Percentiles rank a stretch among this genome's conserved stretches.
Evolutionary conservation across 2,797 vertebrate genomes (phyloP).

Genomic region (Ctenopoma kingsleyae): DNA sequence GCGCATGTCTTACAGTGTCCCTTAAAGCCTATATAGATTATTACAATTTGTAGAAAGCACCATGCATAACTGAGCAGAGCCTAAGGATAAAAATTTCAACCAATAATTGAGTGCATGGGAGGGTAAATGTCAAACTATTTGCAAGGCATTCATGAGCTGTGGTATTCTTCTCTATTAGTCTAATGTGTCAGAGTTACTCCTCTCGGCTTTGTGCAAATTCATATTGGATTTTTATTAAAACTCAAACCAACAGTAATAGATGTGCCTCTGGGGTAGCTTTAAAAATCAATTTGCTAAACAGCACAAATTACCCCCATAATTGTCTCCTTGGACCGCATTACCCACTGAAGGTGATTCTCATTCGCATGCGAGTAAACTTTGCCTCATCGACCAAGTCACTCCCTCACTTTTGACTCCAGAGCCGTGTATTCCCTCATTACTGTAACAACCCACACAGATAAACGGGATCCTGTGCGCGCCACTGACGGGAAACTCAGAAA

Average conservation of each 20-base stretch:
- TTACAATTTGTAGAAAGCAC: slow-evolving; percentile 56
- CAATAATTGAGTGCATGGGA: slow-evolving; percentile 69
- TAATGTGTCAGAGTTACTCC: slow-evolving; percentile 74
- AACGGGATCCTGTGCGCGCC: slow-evolving; percentile 35
- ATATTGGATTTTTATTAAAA: slow-evolving; percentile 85
- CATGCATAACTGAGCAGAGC: slow-evolving; percentile 61
- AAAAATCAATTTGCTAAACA: slow-evolving; percentile 85
- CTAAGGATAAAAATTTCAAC: slow-evolving; percentile 60
- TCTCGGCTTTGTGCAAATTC: slow-evolving; percentile 78
- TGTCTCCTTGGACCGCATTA: slow-evolving; percentile 75
- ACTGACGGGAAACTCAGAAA: slow-evolving; percentile 45
- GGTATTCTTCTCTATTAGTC: slow-evolving; percentile 79
- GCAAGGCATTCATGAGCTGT: slow-evolving; percentile 59
- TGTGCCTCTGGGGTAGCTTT: slow-evolving; percentile 78
- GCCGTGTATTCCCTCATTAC: slow-evolving; percentile 50
- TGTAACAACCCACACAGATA: slow-evolving; percentile 44
- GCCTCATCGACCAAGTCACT: slow-evolving; percentile 34
- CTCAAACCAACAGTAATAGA: slow-evolving; percentile 77
- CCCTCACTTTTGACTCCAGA: slow-evolving; percentile 35
- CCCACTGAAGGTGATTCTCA: slow-evolving; percentile 74
- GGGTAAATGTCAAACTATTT: slow-evolving; percentile 80
- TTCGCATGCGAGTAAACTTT: slow-evolving; percentile 66
- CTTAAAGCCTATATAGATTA: slow-evolving; percentile 67
- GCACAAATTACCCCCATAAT: slow-evolving; percentile 78
- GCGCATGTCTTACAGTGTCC: slow-evolving; percentile 48